Conservation (phyloP, 2,888 invertebrate genomes). For the Dasypolia templi region DNA sequence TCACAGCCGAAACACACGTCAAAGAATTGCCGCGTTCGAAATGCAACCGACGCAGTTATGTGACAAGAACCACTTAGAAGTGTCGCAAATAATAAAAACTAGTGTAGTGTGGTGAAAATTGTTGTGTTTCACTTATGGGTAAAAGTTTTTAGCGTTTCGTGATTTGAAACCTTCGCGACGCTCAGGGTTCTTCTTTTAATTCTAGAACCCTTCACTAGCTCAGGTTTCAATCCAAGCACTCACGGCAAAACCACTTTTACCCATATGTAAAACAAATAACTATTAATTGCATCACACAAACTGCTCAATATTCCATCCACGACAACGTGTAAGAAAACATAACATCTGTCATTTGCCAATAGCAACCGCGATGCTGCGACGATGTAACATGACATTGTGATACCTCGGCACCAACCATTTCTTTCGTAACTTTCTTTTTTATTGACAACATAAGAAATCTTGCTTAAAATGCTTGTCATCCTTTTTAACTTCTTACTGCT, state of each 20-base stretch:
- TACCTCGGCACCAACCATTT: conserved; percentile 34
- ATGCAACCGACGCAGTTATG: conserved; percentile 50
- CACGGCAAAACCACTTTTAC: too few relatives aligned
- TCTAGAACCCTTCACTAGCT: too few relatives aligned
- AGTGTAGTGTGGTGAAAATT: too few relatives aligned
- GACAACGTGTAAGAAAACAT: conserved; percentile 17
- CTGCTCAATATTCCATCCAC: conserved; percentile 17
- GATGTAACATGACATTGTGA: conserved; percentile 38
- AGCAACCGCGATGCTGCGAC: conserved; percentile 1
- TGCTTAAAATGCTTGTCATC: conserved; percentile 38
- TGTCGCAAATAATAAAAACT: background rate
- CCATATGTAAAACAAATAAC: too few relatives aligned
- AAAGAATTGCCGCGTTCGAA: conserved; percentile 44
- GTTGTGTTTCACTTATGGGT: too few relatives aligned
- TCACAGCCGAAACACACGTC: conserved; percentile 59
- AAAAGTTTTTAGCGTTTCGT: too few relatives aligned
- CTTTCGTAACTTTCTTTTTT: conserved; percentile 57
- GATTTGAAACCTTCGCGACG: too few relatives aligned
- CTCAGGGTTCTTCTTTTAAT: too few relatives aligned
- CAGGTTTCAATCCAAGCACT: too few relatives aligned
- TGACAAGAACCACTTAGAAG: conserved; percentile 24
- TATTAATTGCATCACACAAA: background rate
- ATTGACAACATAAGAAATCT: conserved; percentile 44
- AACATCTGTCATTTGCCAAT: conserved; percentile 20
- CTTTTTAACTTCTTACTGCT: conserved; percentile 18